phyloP scores from a whole-genome alignment of 2,888 invertebrate species.

The Spicauda simplicius region DNA sequence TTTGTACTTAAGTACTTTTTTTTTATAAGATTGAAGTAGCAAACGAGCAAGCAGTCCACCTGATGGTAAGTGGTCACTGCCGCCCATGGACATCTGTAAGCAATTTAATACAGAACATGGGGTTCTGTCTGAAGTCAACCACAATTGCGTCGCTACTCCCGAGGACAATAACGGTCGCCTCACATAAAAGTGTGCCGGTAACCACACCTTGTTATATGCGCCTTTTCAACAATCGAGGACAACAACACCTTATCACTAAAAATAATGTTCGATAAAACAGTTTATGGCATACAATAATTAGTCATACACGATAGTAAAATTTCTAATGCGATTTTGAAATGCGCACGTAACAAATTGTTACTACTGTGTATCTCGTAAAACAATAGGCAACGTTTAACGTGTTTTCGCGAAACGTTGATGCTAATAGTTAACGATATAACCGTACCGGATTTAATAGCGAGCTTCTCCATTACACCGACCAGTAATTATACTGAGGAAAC shows the following conservation, averaged over 20 bases:
- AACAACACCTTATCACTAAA: background rate
- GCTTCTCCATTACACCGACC: constrained; percentile 2
- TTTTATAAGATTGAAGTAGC: too few relatives aligned
- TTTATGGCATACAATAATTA: background rate
- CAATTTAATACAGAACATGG: too few relatives aligned
- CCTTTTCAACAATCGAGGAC: too few relatives aligned
- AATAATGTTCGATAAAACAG: background rate
- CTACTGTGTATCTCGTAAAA: constrained; percentile 19
- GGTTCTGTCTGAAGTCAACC: too few relatives aligned
- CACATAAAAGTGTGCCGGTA: too few relatives aligned
- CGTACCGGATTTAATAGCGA: background rate
- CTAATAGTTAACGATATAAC: constrained; percentile 19
- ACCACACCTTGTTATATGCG: too few relatives aligned
- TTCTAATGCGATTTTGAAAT: constrained; percentile 22
- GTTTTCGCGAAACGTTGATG: constrained; percentile 11
- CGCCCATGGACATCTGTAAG: too few relatives aligned
- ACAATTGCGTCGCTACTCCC: too few relatives aligned
- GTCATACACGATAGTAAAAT: constrained; percentile 9
- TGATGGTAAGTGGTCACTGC: too few relatives aligned
- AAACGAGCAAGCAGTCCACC: too few relatives aligned
- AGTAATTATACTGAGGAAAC: background rate
- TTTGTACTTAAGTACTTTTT: too few relatives aligned
- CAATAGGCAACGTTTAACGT: constrained; percentile 1
- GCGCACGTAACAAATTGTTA: constrained; percentile 25
- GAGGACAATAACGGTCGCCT: too few relatives aligned